Conservation (phyloP, 1,140 invertebrate species). For the Gonatopus flavifemur region DNA sequence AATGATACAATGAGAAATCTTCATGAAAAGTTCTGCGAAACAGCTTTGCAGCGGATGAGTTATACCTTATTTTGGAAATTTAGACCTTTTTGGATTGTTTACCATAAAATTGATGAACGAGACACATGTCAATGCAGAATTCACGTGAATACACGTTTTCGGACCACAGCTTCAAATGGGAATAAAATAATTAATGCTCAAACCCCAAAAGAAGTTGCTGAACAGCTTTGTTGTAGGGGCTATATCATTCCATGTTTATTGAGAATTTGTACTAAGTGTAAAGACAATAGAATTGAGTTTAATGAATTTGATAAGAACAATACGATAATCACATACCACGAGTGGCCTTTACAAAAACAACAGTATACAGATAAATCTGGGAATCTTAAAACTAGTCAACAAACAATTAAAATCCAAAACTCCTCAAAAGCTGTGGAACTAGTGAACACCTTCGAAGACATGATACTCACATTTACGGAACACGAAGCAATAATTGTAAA, state of each 20-base stretch:
- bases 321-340: background rate
- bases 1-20: conserved; percentile 7
- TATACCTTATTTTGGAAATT: conserved; percentile 5
- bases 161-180: background rate
- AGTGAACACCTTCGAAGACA: background rate
- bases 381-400: background rate
- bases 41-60: background rate
- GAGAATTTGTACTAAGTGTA: background rate
- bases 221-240: background rate
- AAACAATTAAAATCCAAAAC: background rate
- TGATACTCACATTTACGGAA: background rate
- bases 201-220: background rate
- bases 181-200: background rate
- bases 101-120: background rate
- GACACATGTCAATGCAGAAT: conserved; percentile 12
- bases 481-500: background rate
- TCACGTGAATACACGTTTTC: background rate
- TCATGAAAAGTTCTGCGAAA: background rate
- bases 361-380: background rate
- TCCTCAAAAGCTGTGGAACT: background rate
- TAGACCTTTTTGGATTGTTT: conserved; percentile 12
- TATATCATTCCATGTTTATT: background rate
- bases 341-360: background rate
- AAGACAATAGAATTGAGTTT: background rate
- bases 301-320: background rate